Percentiles rank a stretch among this genome's conserved stretches.
These are phyloP conservation scores for Plectropomus leopardus DNA, from an alignment of 2,113 vertebrate genomes.

Conservation along the genomic window DNA sequence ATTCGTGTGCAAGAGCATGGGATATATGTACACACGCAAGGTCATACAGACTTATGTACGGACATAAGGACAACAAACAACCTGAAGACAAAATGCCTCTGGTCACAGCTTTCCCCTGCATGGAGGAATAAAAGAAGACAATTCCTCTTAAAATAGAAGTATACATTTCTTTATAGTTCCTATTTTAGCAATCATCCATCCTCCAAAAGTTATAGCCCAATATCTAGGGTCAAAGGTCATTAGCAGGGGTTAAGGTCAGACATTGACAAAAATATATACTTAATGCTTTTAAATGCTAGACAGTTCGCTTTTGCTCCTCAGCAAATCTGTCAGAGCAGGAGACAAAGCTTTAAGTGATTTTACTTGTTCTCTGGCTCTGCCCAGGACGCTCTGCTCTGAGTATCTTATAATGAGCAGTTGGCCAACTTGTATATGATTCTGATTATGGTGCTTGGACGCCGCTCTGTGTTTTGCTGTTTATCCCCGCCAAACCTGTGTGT, in stretches of 20 bases:
- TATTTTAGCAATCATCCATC: neutral
- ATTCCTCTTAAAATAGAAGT: too few relatives aligned
- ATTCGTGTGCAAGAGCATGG: too few relatives aligned
- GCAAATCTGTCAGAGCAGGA: slow-evolving; percentile 50
- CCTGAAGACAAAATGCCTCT: too few relatives aligned
- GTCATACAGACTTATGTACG: too few relatives aligned
- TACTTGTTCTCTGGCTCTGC: slow-evolving; percentile 32
- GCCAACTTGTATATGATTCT: slow-evolving; percentile 69
- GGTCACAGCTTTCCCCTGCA: too few relatives aligned
- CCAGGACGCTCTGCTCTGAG: slow-evolving; percentile 40
- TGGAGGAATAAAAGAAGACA: too few relatives aligned
- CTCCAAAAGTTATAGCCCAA: neutral
- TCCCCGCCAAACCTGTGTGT: slow-evolving; percentile 39
- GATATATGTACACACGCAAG: too few relatives aligned
- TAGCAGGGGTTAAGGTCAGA: neutral
- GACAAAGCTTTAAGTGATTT: slow-evolving; percentile 42
- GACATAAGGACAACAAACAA: too few relatives aligned
- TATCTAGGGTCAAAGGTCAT: slow-evolving; percentile 7
- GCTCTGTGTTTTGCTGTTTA: slow-evolving; percentile 66
- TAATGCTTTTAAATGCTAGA: slow-evolving; percentile 47
- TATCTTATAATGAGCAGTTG: slow-evolving; percentile 75
- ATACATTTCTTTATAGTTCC: too few relatives aligned
- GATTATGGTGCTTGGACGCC: slow-evolving; percentile 69
- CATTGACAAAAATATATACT: slow-evolving; percentile 12
- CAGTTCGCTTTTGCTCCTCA: slow-evolving; percentile 20